Percentiles rank a stretch among this genome's conserved stretches.
These are phyloP conservation scores for Idaea straminata DNA, from an alignment of 2,888 invertebrate species.

Conservation along the genomic window DNA sequence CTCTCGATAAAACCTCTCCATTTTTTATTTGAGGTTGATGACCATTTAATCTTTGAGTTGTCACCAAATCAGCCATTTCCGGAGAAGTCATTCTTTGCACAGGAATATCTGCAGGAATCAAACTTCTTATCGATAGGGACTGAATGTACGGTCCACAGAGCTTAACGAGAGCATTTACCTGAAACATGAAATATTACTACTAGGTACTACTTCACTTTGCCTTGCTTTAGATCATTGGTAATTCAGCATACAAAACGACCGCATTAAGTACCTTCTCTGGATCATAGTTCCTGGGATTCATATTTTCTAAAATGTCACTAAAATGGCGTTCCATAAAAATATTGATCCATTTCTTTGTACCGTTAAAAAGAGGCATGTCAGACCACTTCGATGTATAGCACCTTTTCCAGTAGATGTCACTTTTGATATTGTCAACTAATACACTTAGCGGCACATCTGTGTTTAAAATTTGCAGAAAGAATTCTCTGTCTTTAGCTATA, in stretches of 20 bases:
- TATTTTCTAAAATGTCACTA: conserved; percentile 68
- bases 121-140: conserved; percentile 60
- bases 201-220: too few species aligned
- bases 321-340: conserved; percentile 70
- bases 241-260: too few species aligned
- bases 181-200: conserved; percentile 10
- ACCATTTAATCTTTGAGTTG: conserved; percentile 51
- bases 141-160: conserved; percentile 70
- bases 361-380: conserved; percentile 45
- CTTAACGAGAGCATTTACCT: conserved; percentile 65
- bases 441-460: conserved; percentile 64
- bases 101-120: conserved; percentile 67
- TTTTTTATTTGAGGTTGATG: conserved; percentile 40
- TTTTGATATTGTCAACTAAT: conserved; percentile 69
- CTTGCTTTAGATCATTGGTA: too few species aligned
- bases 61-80: conserved; percentile 68
- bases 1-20: conserved; percentile 52
- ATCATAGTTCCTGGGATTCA: conserved; percentile 71
- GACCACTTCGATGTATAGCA: conserved; percentile 63
- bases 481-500: conserved; percentile 65
- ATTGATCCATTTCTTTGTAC: conserved; percentile 64
- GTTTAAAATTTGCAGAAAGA: conserved; percentile 63
- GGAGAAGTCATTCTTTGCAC: conserved; percentile 66
- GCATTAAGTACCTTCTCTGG: conserved; percentile 62
- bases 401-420: conserved; percentile 73